Base-by-base conservation (phyloP, 2,888 invertebrate species). In the Mellilla xanthometata region DNA sequence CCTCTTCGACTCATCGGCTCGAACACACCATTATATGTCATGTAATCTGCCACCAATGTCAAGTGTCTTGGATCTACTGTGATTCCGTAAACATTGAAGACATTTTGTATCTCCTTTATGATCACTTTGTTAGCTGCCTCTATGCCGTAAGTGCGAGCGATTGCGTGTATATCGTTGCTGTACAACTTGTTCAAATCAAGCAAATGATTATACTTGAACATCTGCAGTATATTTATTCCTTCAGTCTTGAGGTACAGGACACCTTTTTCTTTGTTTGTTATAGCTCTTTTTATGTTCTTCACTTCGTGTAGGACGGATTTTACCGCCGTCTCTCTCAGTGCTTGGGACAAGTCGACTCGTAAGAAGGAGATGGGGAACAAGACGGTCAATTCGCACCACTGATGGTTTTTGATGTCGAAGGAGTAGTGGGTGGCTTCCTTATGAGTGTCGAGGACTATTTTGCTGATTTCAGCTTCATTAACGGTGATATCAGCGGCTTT, bases 61-160 rank as follows among this genome's bases (percentile, higher is more conserved):
- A 99, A 91, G 91, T 99, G 99, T 12, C 99, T 92, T 0, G 96
- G 94, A 84, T 99, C 97, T 2, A 99, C 98, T 5, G 93, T 93
- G 66, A 99, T 99, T 13, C 99, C 99, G 68, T 99, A 99, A 0
- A 97, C 97, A 59, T 95, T 95, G 81, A 99, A 99, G 22, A 99
- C 99, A 71, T 97, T 96, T 76, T 95, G 94, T 31, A 99, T 95
- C 91, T 99, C 99, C 83, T 95, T 96, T 7, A 97, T 94, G 43
- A 99, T 95, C 2, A 97, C 96, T 76, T 94, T 94, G 35, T 93
- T 92, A 0, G 98, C 99, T 0, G 99, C 99, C 89, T 99, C 99
- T 54, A 99, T 97, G 0, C 99, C 99, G 69, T 98, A 99, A 0
- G 94, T 96, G 45, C 93, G 91, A 0, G 97, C 96, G 65, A 99